phyloP scores from a whole-genome alignment of 2,113 vertebrate genomes.

The Lagenorhynchus albirostris region DNA sequence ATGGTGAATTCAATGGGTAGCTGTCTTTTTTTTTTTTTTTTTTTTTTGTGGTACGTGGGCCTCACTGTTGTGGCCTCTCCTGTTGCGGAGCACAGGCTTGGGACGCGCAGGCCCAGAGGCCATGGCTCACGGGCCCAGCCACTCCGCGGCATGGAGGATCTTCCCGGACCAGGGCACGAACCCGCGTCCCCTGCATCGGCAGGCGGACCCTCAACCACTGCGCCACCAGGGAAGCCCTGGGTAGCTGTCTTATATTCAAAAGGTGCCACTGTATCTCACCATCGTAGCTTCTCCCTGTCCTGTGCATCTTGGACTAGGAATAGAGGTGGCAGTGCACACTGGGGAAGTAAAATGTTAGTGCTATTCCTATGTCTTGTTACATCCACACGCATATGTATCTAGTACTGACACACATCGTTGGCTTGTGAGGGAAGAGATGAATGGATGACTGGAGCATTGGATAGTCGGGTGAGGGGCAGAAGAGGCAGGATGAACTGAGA shows the following conservation, averaged over 20 bases:
- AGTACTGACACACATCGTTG: neutral
- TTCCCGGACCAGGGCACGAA: too few species aligned
- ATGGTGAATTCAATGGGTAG: neutral
- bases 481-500: neutral
- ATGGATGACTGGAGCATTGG: neutral
- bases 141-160: too few species aligned
- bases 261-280: neutral
- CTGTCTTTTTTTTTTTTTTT: neutral
- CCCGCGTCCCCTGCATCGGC: too few species aligned
- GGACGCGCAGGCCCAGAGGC: accelerated
- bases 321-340: neutral
- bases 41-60: accelerated
- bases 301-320: neutral
- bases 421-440: neutral
- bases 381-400: too few species aligned
- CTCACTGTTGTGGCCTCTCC: too few species aligned
- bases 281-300: neutral
- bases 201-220: too few species aligned
- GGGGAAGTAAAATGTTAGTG: neutral
- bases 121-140: too few species aligned
- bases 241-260: neutral
- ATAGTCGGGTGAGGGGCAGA: neutral
- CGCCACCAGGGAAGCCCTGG: too few species aligned
- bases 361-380: neutral
- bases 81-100: too few species aligned